Conservation (phyloP, 1,140 invertebrate genomes). For the Pantala flavescens region DNA sequence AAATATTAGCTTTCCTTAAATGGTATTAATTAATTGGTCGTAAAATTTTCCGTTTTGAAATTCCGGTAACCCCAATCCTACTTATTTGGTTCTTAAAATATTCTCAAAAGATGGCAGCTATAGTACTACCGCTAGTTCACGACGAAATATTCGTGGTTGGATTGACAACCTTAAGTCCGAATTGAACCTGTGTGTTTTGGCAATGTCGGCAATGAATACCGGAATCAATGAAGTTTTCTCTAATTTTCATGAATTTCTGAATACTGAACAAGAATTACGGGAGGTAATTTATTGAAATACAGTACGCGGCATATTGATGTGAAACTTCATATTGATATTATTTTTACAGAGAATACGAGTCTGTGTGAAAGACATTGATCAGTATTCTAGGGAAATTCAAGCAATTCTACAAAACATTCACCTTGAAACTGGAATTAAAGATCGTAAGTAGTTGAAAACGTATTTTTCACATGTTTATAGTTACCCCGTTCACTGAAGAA, state of each 20-base stretch:
- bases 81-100: too few species aligned
- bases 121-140: too few species aligned
- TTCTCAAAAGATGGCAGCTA: too few species aligned
- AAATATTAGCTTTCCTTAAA: too few species aligned
- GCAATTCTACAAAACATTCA: conserved; percentile 64
- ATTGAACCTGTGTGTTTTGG: too few species aligned
- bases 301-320: neutral
- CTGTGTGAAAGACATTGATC: conserved; percentile 57
- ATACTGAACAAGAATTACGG: conserved; percentile 49
- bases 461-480: conserved; percentile 26
- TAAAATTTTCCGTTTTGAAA: too few species aligned
- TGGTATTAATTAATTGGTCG: too few species aligned
- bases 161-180: too few species aligned
- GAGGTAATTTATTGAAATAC: conserved; percentile 38
- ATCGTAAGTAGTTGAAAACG: conserved; percentile 34
- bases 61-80: too few species aligned
- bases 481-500: conserved; percentile 11
- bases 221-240: conserved; percentile 40
- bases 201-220: too few species aligned
- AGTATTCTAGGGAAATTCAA: conserved; percentile 51
- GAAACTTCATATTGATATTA: neutral
- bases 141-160: too few species aligned
- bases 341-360: conserved; percentile 51
- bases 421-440: conserved; percentile 42
- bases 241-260: conserved; percentile 51